Evolutionary conservation across 2,888 invertebrate genomes (phyloP).

Genomic region (Linyphia triangularis): DNA sequence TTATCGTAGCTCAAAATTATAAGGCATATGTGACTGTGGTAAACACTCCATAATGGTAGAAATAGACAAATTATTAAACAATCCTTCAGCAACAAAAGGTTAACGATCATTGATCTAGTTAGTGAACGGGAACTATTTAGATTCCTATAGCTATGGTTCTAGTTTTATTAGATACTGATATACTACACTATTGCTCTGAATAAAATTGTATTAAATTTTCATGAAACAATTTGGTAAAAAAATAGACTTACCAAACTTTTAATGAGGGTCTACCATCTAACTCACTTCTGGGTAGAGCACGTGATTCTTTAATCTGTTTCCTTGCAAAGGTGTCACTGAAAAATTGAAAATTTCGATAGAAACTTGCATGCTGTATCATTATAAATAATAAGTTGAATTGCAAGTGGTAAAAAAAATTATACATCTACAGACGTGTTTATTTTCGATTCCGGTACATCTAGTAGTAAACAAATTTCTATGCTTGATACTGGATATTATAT

Average conservation of each 20-base stretch:
- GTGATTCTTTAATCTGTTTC: constrained; percentile 80
- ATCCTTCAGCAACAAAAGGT: background rate
- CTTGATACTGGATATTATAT: too few species aligned
- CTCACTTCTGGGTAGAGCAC: constrained; percentile 81
- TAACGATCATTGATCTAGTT: background rate
- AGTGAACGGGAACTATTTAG: background rate
- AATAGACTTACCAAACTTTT: constrained; percentile 79
- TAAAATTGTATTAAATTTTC: background rate
- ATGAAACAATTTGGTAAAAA: background rate
- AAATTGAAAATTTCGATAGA: background rate
- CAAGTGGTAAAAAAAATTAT: too few species aligned
- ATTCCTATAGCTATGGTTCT: background rate
- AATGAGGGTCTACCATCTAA: constrained; percentile 81
- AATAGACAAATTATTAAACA: too few species aligned
- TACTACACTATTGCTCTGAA: background rate
- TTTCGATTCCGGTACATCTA: too few species aligned
- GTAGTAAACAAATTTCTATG: too few species aligned
- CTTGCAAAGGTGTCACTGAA: constrained; percentile 80
- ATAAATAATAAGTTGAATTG: background rate
- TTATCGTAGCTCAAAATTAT: too few species aligned
- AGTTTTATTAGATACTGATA: too few species aligned
- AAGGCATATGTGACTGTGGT: too few species aligned
- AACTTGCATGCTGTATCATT: background rate
- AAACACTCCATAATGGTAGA: too few species aligned
- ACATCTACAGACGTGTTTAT: too few species aligned